These are phyloP conservation scores for Meloidogyne floridensis DNA, from an alignment of 1,140 invertebrate genomes.

Conservation along the genomic window DNA sequence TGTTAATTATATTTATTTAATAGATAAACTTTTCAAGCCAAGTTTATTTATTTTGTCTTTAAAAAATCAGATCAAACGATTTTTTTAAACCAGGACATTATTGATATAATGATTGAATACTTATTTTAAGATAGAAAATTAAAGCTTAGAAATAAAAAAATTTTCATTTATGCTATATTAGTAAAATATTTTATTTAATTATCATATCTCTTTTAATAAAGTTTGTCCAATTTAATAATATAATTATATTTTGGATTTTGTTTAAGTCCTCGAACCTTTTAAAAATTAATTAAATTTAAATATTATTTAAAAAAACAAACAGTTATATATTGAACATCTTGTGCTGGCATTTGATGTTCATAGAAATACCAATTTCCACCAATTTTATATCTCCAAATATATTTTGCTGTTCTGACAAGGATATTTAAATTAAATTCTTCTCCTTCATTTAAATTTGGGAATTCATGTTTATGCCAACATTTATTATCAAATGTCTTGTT, in stretches of 20 bases:
- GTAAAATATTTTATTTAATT: no score
- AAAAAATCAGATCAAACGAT: no score
- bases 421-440: conserved; percentile 1
- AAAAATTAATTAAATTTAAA: neutral
- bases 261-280: neutral
- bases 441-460: neutral
- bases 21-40: no score
- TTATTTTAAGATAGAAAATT: no score
- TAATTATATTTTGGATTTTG: neutral
- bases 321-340: neutral
- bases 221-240: conserved; percentile 6
- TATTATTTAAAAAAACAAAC: neutral
- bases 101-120: no score
- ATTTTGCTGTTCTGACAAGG: neutral
- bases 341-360: neutral
- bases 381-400: neutral
- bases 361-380: neutral
- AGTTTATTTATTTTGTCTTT: no score
- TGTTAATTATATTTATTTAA: no score
- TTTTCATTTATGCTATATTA: no score
- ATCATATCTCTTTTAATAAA: neutral
- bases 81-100: no score
- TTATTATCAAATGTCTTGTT: neutral
- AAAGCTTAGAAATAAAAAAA: no score
- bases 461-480: neutral